These are phyloP conservation scores for Dysidea cf. avara DNA, from an alignment of 37 sponge, comb jelly and placozoan species.

Conservation along the genomic window DNA sequence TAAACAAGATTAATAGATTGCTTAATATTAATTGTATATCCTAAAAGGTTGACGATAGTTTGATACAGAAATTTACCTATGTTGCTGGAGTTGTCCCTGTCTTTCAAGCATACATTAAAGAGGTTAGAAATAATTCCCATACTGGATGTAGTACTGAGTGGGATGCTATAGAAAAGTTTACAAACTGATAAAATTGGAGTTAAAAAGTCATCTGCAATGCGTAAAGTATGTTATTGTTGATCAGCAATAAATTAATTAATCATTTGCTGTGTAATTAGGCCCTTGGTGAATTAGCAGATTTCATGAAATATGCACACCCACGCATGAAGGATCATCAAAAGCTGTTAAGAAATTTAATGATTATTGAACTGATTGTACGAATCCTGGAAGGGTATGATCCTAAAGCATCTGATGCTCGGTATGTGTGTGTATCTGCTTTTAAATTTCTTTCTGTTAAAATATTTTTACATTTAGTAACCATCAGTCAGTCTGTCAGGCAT, in stretches of 20 bases:
- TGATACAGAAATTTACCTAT: conserved; percentile 64
- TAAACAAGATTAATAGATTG: not conserved
- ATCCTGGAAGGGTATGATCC: conserved; percentile 28
- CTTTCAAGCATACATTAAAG: conserved; percentile 47
- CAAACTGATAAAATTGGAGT: too few species aligned
- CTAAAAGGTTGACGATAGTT: conserved; percentile 51
- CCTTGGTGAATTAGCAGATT: conserved; percentile 17
- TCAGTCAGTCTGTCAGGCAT: conserved; percentile 10
- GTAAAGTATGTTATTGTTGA: not conserved
- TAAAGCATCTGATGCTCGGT: conserved; percentile 14
- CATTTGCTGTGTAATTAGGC: conserved; percentile 18
- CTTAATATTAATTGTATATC: not conserved
- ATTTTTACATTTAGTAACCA: not conserved
- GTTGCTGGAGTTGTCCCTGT: conserved; percentile 76
- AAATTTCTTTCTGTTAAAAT: too few species aligned
- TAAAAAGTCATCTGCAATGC: too few species aligned
- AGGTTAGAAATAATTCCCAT: conserved; percentile 1
- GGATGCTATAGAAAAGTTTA: too few species aligned
- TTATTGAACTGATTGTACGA: conserved; percentile 46
- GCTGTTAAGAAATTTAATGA: conserved; percentile 67
- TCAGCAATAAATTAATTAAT: not conserved
- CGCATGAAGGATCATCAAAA: conserved; percentile 68
- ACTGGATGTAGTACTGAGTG: too few species aligned
- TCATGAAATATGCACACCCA: conserved; percentile 16
- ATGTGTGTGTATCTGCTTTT: not conserved